Evolutionary conservation across 1,140 invertebrate species (phyloP), one percentile per base, ranked within the genome.

Genomic region (Protaetia brevitarsis): DNA sequence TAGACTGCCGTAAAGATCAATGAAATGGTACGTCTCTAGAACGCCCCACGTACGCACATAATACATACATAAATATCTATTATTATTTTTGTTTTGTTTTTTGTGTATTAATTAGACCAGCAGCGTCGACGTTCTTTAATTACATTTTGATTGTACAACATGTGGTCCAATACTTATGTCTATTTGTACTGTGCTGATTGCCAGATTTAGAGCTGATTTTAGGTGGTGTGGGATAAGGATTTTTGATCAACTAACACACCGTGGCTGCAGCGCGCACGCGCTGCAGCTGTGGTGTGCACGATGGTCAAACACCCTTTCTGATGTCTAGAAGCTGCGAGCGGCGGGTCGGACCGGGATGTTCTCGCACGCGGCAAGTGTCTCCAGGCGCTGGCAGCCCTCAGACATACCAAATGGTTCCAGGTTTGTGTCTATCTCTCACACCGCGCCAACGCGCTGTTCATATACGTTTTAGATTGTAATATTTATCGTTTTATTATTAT

Each of bases 391-490:
- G 96, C 96, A 85, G 95, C 95, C 85, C 90, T 99, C 84, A 94
- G 97, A 86, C 96, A 98, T 89, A 95, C 96, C 86, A 99, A 99
- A 89, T 99, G 96, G 96, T 99, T 98, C 90, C 96, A 99, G 95
- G 95, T 97, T 90, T 87, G 87, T 79, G 75, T 78, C 69, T 69
- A 66, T 66, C 41, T 74, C 73, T 76, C 75, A 76, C 75, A 74
- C 75, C 74, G 70, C 68, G 64, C 57, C n/a, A n/a, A 60, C 41
- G 31, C 8, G 26, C 29, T 57, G 29, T 19, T 13, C 26, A 27
- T 31, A 29, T 28, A 28, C 57, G n/a, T n/a, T n/a, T 51, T 51
- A 37, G 34, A 37, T 37, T 37, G 34, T 37, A 37, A 37, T 37
- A 37, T n/a, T n/a, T 37, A 37, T 16, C 16, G 34, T 8, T 13